Evolutionary conservation across 2,888 invertebrate genomes (phyloP).

Genomic region (Drosophila eohydei): DNA sequence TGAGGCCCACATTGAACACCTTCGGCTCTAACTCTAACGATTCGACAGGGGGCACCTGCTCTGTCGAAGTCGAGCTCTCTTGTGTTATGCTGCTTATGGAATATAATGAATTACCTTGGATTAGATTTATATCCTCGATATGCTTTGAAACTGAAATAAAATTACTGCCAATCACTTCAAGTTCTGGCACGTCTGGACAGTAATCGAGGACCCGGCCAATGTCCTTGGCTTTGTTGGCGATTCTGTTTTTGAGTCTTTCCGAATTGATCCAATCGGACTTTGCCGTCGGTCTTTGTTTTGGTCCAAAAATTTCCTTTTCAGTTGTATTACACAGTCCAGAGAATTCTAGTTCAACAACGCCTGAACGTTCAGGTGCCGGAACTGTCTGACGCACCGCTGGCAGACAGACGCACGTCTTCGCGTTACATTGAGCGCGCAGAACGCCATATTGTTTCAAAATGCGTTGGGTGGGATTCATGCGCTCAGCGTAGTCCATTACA

Average conservation of each 20-base stretch:
- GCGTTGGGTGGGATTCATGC: slow-evolving; percentile 63
- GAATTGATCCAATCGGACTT: slow-evolving; percentile 67
- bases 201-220: slow-evolving; percentile 68
- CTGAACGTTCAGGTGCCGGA: slow-evolving; percentile 58
- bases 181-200: slow-evolving; percentile 68
- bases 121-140: slow-evolving; percentile 39
- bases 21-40: not conserved
- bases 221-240: slow-evolving; percentile 49
- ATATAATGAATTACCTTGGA: slow-evolving; percentile 25
- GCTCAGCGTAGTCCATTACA: slow-evolving; percentile 70
- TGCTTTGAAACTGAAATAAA: not conserved
- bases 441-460: not conserved
- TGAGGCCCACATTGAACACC: slow-evolving; percentile 35
- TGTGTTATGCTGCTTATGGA: slow-evolving; percentile 57
- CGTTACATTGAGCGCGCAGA: slow-evolving; percentile 42
- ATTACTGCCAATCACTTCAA: slow-evolving; percentile 68
- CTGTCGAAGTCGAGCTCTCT: not conserved
- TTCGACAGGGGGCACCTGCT: not conserved
- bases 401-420: slow-evolving; percentile 24
- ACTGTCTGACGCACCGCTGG: slow-evolving; percentile 67
- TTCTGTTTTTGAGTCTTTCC: slow-evolving; percentile 49
- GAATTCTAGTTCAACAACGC: slow-evolving; percentile 59
- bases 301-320: slow-evolving; percentile 56
- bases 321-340: slow-evolving; percentile 59
- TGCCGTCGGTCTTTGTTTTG: fast-evolving